Evolutionary conservation across 1,140 invertebrate species (phyloP).

Genomic region (Zaprionus gabonicus): DNA sequence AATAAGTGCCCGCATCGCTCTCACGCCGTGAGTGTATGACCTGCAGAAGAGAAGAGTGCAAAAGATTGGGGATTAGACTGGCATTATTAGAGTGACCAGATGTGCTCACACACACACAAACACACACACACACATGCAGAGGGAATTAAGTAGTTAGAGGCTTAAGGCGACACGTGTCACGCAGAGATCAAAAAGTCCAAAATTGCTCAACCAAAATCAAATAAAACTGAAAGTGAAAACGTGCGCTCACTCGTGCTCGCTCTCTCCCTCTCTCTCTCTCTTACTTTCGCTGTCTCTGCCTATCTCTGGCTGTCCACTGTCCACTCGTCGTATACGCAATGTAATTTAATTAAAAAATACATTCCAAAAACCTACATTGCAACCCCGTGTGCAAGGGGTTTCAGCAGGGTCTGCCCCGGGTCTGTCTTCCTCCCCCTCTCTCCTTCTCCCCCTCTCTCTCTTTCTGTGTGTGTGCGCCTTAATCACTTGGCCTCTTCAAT

Average conservation of each 20-base stretch:
- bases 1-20: constrained; percentile 92
- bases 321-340: constrained; percentile 78
- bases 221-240: constrained; percentile 67
- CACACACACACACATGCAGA: neutral
- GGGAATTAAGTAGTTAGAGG: constrained; percentile 35
- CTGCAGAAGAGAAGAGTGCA: constrained; percentile 41
- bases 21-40: constrained; percentile 85
- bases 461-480: constrained; percentile 48
- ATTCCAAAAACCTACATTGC: neutral
- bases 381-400: neutral
- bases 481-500: constrained; percentile 78
- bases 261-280: neutral
- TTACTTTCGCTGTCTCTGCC: neutral
- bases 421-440: neutral
- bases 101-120: neutral
- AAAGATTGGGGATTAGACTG: constrained; percentile 55
- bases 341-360: constrained; percentile 78
- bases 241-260: constrained; percentile 15
- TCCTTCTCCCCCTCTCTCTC: neutral
- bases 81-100: constrained; percentile 43
- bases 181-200: constrained; percentile 70
- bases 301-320: constrained; percentile 22
- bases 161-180: constrained; percentile 65
- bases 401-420: neutral
- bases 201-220: constrained; percentile 74